Percentiles rank a stretch among this genome's conserved stretches.
phyloP scores from a whole-genome alignment of 2,113 vertebrate species.

The Thalassoma bifasciatum region DNA sequence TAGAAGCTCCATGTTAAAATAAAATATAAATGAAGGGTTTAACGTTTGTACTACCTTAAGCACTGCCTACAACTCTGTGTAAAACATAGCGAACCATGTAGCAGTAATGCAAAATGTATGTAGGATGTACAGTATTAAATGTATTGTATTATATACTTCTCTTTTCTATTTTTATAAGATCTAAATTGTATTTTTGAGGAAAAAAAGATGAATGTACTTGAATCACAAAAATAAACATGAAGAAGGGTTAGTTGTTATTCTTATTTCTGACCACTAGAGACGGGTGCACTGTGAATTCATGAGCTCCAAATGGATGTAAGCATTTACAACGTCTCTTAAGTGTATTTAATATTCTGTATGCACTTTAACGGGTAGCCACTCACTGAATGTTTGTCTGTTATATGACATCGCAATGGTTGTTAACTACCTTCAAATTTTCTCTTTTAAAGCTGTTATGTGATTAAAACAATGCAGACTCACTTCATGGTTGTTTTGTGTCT shows the following conservation, averaged over 20 bases:
- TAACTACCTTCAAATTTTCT: no score
- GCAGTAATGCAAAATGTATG: neutral
- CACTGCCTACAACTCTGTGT: no score
- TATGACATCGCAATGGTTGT: neutral
- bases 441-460: no score
- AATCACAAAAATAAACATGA: neutral
- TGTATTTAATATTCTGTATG: neutral
- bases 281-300: neutral
- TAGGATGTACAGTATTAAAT: neutral
- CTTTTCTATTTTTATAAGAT: no score
- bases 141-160: neutral
- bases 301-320: no score
- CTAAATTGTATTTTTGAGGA: no score
- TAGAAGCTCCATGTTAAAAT: no score
- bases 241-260: neutral
- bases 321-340: neutral
- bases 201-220: no score
- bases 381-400: neutral
- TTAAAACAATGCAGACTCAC: no score
- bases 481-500: no score
- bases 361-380: neutral
- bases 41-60: no score
- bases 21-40: no score
- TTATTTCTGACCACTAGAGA: neutral
- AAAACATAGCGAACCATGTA: neutral